Conservation (phyloP, 2,888 invertebrate species). For the Lycia hirtaria region DNA sequence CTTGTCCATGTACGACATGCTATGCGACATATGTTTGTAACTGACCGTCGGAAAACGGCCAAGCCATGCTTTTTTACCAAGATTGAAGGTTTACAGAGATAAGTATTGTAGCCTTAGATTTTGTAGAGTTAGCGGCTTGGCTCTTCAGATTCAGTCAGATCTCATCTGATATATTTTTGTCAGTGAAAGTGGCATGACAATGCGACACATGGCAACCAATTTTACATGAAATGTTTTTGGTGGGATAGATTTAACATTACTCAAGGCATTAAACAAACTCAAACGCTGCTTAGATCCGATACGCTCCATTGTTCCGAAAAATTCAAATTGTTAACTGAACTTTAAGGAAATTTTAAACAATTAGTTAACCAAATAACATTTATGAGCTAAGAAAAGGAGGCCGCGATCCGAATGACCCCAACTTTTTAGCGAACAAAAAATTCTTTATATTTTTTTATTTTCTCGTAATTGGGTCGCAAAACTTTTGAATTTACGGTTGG, state of each 20-base stretch:
- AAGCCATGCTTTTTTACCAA: no score
- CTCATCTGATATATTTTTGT: no score
- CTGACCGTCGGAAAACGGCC: no score
- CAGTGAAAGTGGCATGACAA: no score
- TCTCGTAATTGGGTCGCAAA: slow-evolving; percentile 41
- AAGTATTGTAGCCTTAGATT: no score
- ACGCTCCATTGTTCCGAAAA: slow-evolving; percentile 20
- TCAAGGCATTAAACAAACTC: slow-evolving; percentile 12
- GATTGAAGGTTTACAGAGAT: no score
- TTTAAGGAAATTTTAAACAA: slow-evolving; percentile 20
- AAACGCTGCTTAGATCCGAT: slow-evolving; percentile 16
- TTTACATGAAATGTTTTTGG: no score
- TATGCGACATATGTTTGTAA: no score
- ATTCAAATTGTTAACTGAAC: slow-evolving; percentile 18
- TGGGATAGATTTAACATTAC: slow-evolving; percentile 20
- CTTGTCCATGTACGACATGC: no score
- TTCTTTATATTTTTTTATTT: slow-evolving; percentile 34
- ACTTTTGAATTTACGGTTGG: slow-evolving; percentile 36
- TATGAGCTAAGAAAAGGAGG: slow-evolving; percentile 16
- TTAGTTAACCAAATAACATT: slow-evolving; percentile 31
- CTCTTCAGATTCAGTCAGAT: no score
- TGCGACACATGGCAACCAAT: no score
- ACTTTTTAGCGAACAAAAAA: slow-evolving; percentile 29
- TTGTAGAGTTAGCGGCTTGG: no score
- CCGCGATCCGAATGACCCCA: slow-evolving; percentile 14